Percentiles rank a stretch among this genome's conserved stretches.
Evolutionary conservation across 2,888 invertebrate genomes (phyloP).

Genomic region (Trichogramma evanescens): DNA sequence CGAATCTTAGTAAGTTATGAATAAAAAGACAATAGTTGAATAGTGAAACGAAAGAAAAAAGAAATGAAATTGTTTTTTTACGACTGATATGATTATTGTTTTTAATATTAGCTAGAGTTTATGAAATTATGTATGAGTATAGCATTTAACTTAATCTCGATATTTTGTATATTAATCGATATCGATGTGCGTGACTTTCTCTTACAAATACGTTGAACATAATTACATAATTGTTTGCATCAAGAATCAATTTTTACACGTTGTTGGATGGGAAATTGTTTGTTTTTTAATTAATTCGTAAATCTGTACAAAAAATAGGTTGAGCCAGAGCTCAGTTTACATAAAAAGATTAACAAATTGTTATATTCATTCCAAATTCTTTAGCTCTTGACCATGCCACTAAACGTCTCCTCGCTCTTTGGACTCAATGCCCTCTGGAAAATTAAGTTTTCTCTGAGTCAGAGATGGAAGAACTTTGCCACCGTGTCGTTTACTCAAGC

Average conservation of each 20-base stretch:
- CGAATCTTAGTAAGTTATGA: constrained; percentile 14
- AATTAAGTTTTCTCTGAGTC: constrained; percentile 29
- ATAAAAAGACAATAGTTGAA: constrained; percentile 9
- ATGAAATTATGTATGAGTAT: constrained; percentile 12
- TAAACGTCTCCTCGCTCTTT: background rate
- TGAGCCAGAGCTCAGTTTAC: constrained; percentile 3
- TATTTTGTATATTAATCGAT: constrained; percentile 13
- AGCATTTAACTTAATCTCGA: constrained; percentile 4
- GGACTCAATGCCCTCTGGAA: constrained; percentile 13
- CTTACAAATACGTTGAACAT: constrained; percentile 2
- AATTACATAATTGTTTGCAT: constrained; percentile 9
- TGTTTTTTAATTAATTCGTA: constrained; percentile 11
- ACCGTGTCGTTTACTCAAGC: constrained; percentile 39
- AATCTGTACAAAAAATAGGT: constrained; percentile 12
- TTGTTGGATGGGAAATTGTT: constrained; percentile 5
- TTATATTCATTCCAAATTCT: background rate
- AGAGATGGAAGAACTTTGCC: constrained; percentile 39
- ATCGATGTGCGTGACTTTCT: constrained; percentile 10
- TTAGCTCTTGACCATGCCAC: too few species aligned
- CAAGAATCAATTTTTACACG: constrained; percentile 7
- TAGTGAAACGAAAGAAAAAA: background rate
- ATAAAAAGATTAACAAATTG: constrained; percentile 3
- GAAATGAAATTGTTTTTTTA: constrained; percentile 1
- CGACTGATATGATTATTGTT: constrained; percentile 5
- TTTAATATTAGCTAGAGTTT: constrained; percentile 1